phyloP scores from a whole-genome alignment of 2,113 vertebrate species.

The Sylvilagus bachmani region DNA sequence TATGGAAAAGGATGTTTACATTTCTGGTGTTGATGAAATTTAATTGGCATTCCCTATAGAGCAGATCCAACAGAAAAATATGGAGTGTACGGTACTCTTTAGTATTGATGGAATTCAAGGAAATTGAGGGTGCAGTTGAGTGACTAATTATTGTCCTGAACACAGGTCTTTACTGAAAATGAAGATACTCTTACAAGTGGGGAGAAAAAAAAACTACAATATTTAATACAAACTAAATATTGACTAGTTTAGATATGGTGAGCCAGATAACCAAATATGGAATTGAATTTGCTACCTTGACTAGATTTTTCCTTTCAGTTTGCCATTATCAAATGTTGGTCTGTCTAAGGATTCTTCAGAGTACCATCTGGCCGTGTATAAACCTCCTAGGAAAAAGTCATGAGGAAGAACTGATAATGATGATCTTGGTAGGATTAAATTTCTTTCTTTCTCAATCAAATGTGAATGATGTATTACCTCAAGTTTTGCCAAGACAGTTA shows the following conservation, averaged over 20 bases:
- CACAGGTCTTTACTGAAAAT: not conserved
- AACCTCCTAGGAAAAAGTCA: not conserved
- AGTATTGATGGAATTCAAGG: conserved; percentile 23
- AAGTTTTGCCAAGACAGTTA: conserved; percentile 67
- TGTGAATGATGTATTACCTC: conserved; percentile 68
- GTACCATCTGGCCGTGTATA: conserved; percentile 27
- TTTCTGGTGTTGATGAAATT: conserved; percentile 20
- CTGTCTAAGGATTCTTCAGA: conserved; percentile 31
- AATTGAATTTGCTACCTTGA: conserved; percentile 31
- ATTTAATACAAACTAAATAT: not conserved
- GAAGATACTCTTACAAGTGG: not conserved
- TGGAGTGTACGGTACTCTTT: not conserved
- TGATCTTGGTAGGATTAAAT: conserved; percentile 76
- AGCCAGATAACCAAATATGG: not conserved
- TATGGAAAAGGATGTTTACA: conserved; percentile 29
- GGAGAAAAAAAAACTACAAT: not conserved
- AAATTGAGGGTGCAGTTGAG: not conserved
- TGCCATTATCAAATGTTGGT: conserved; percentile 3
- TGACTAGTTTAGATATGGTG: not conserved
- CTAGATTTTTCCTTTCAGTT: conserved; percentile 28
- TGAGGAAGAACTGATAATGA: conserved; percentile 65
- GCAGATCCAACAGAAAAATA: not conserved
- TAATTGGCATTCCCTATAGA: not conserved
- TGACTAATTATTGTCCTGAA: not conserved
- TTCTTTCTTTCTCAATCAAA: conserved; percentile 76